Evolutionary conservation across 2,797 vertebrate genomes (phyloP).

Genomic region (Hydrolagus colliei): DNA sequence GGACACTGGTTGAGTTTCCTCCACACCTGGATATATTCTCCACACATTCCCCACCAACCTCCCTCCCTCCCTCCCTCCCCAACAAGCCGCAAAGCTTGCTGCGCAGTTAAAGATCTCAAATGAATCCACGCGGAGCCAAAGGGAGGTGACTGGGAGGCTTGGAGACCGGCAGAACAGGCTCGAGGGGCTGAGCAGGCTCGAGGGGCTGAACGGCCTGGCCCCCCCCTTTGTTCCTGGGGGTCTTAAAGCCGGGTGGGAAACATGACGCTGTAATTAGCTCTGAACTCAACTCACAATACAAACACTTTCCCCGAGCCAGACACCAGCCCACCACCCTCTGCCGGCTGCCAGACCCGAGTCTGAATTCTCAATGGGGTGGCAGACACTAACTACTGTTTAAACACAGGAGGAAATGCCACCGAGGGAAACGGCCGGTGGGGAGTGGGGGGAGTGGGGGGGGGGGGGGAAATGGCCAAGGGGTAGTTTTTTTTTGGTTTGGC

Average conservation of each 20-base stretch:
- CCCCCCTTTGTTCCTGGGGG: too few relatives aligned
- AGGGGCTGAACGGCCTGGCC: too few relatives aligned
- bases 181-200: too few relatives aligned
- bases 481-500: neutral
- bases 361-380: conserved; percentile 24
- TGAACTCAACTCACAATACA: conserved; percentile 1
- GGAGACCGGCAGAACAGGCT: too few relatives aligned
- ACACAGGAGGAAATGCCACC: conserved; percentile 8
- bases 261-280: neutral
- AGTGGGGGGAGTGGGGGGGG: too few relatives aligned
- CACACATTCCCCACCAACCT: too few relatives aligned
- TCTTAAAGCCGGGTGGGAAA: neutral
- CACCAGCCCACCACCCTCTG: neutral
- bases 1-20: neutral
- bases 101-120: neutral
- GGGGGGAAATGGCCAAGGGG: too few relatives aligned
- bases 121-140: too few relatives aligned
- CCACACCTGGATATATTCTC: too few relatives aligned
- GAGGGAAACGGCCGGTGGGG: conserved; percentile 7
- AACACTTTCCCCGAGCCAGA: conserved; percentile 5
- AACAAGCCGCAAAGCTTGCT: neutral
- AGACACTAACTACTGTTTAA: neutral
- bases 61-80: too few relatives aligned
- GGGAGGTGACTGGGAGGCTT: too few relatives aligned
- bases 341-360: neutral